Base-by-base conservation (phyloP, 2,888 invertebrate genomes). In the Apamea epomidion region DNA sequence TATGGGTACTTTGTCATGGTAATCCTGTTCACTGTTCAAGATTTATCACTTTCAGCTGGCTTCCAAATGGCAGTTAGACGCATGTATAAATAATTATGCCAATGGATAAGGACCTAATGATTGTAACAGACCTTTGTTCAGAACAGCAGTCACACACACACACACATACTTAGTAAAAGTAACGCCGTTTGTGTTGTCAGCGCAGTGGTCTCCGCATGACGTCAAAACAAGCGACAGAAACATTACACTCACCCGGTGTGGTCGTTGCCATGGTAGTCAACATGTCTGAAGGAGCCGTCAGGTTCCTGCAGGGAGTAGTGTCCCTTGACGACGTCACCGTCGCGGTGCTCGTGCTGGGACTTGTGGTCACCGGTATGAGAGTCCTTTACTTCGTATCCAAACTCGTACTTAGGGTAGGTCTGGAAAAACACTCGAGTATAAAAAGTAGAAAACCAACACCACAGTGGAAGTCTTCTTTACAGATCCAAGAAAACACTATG, bases 321-420 rank as follows among this genome's bases (percentile, higher is more conserved):
- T 0, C 93, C 93, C 69, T 92, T 92, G 45, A 97, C 97, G 16
- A 92, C 92, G 87, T 97, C 97, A 1, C 97, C 97, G 76, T 97
- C 95, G 37, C 96, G 94, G 32, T 91, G 89, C 89, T 97, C 97
- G 78, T 96, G 95, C 89, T 97, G 97, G 14, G 93, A 92, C 91
- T 97, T 97, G 88, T 95, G 93, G 91, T 97, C 97, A 25, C 97
- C 97, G n/a, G 97, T 97, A 90, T 97, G 97, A 3, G 94, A 92
- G 88, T 97, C 97, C 48, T 91, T 90, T 45, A 93, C 85, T 69
- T 92, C 91, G 82, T 93, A 93, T 21, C 90, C 91, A 69, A 90
- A 93, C 75, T 93, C 92, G 78, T 92, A 93, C 62, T 93, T 93
- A 1, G 92, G 92, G 62, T 91, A 88, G 18, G 90, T 83, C 93